Percentiles rank a stretch among this genome's conserved stretches.
phyloP scores from a whole-genome alignment of 2,797 vertebrate species.

The Bradypodion pumilum region DNA sequence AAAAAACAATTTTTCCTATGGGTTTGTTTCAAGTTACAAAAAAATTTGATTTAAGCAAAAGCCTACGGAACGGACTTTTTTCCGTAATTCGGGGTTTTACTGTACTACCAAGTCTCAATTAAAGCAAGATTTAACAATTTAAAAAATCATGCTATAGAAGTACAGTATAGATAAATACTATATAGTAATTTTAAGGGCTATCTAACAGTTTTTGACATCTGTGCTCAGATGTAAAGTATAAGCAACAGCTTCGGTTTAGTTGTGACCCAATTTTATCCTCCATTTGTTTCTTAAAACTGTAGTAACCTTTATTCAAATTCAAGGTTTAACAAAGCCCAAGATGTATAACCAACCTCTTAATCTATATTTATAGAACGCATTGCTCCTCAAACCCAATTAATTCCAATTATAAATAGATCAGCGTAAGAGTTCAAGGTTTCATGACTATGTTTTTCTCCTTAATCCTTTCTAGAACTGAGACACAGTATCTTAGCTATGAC shows the following conservation, averaged over 20 bases:
- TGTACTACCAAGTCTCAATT: background rate
- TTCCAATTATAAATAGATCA: slow-evolving; percentile 10
- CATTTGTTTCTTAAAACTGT: background rate
- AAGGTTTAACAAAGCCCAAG: background rate
- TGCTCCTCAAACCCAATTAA: background rate
- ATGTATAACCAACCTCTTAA: background rate
- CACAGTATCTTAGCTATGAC: background rate
- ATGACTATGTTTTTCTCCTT: slow-evolving; percentile 3
- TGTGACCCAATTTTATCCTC: background rate
- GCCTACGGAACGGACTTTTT: too few species aligned
- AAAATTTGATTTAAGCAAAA: too few species aligned
- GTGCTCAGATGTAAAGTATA: background rate
- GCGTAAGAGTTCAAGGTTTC: background rate
- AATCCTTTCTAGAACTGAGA: background rate
- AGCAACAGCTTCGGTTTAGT: background rate
- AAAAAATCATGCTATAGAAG: background rate
- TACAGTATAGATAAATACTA: background rate
- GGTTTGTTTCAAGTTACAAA: too few species aligned
- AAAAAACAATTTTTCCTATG: too few species aligned
- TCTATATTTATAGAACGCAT: background rate
- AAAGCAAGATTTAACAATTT: background rate
- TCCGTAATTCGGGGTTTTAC: too few species aligned
- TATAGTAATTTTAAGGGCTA: background rate
- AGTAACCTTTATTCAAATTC: background rate
- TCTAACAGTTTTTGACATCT: too few species aligned